Percentiles rank a stretch among this genome's conserved stretches.
Evolutionary conservation across 2,113 vertebrate genomes (phyloP).

Genomic region (Macroglossus sobrinus): DNA sequence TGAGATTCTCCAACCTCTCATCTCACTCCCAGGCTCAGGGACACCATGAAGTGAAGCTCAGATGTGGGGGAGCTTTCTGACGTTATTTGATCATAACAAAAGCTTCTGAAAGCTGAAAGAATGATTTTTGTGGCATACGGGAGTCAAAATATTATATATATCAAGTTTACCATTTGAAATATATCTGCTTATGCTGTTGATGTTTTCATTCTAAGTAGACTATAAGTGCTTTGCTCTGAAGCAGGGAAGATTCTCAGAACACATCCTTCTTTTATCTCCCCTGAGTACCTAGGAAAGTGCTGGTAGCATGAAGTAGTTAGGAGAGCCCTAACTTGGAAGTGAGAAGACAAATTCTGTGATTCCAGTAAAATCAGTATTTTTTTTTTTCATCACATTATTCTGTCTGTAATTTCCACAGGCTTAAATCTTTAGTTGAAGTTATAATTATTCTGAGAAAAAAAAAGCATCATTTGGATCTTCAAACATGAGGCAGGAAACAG

Average conservation of each 20-base stretch:
- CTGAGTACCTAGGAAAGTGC: background rate
- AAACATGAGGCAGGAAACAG: background rate
- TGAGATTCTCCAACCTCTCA: background rate
- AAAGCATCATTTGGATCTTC: background rate
- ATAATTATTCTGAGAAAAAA: background rate
- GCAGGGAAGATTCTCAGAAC: background rate
- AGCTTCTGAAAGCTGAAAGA: background rate
- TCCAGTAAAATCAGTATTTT: background rate
- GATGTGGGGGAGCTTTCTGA: background rate
- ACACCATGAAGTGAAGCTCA: background rate
- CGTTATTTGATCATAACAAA: fast-evolving
- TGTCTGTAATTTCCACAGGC: background rate
- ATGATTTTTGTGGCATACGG: background rate
- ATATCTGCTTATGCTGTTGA: background rate
- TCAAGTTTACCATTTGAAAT: background rate
- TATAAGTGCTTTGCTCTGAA: background rate
- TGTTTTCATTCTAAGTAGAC: background rate
- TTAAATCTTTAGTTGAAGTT: background rate
- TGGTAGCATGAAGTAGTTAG: background rate
- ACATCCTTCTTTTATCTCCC: background rate
- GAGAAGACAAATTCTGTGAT: background rate
- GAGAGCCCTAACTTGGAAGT: background rate
- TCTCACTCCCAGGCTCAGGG: background rate
- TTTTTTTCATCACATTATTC: background rate
- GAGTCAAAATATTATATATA: background rate